Conservation (phyloP, 2,888 invertebrate genomes). For the Bimastos eiseni region DNA sequence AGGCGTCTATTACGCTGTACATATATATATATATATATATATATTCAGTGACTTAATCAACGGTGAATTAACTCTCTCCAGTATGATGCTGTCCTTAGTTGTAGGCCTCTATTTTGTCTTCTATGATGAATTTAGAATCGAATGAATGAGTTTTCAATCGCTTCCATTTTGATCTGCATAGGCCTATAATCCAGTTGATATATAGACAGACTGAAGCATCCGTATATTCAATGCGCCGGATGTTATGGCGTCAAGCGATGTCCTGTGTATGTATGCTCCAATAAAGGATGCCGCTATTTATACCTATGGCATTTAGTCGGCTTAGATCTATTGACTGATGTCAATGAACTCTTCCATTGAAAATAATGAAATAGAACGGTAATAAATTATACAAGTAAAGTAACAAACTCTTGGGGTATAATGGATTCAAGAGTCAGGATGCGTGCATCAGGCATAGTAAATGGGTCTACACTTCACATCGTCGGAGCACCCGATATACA, state of each 20-base stretch:
- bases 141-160: background rate
- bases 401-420: too few relatives aligned
- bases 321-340: background rate
- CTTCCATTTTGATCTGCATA: background rate
- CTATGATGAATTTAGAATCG: too few relatives aligned
- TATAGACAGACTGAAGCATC: background rate
- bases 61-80: background rate
- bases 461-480: too few relatives aligned
- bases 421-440: too few relatives aligned
- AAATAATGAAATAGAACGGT: too few relatives aligned
- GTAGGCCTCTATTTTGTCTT: background rate
- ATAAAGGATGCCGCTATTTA: background rate
- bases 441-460: too few relatives aligned
- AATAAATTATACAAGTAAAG: too few relatives aligned
- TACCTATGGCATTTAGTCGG: background rate
- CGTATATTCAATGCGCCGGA: background rate
- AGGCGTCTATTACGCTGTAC: background rate
- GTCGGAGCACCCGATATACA: too few relatives aligned
- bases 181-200: background rate
- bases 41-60: background rate
- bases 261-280: background rate
- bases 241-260: background rate
- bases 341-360: too few relatives aligned
- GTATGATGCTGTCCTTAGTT: too few relatives aligned
- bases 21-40: constrained; percentile 18